Evolutionary conservation across 2,797 vertebrate species (phyloP).

Genomic region (Heliangelus exortis): DNA sequence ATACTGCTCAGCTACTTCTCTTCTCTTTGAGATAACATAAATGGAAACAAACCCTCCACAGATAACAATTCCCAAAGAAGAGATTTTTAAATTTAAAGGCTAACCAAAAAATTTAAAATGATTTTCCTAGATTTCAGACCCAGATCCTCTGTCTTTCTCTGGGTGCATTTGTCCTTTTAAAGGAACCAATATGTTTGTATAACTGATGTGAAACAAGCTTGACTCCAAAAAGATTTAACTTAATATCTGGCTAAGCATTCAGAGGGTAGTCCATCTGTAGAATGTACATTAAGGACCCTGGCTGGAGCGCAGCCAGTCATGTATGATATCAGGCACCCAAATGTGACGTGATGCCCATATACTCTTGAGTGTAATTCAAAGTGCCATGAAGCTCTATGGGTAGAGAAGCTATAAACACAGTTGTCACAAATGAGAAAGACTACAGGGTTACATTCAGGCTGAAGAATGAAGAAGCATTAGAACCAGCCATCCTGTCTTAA

Average conservation of each 20-base stretch:
- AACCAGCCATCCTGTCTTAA: slow-evolving; percentile 75
- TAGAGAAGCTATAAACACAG: slow-evolving; percentile 86
- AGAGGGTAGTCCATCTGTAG: slow-evolving; percentile 76
- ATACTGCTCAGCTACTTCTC: slow-evolving; percentile 5
- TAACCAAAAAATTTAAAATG: slow-evolving; percentile 60
- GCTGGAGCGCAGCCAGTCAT: slow-evolving; percentile 80
- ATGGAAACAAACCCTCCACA: slow-evolving; percentile 3
- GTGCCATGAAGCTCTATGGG: slow-evolving; percentile 86
- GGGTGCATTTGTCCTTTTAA: slow-evolving; percentile 81
- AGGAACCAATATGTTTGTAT: slow-evolving; percentile 85
- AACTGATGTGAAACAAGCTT: slow-evolving; percentile 85
- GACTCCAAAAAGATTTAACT: slow-evolving; percentile 87
- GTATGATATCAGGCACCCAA: slow-evolving; percentile 88
- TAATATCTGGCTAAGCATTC: slow-evolving; percentile 85
- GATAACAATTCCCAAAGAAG: slow-evolving; percentile 51
- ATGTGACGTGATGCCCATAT: slow-evolving; percentile 91
- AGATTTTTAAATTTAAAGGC: slow-evolving; percentile 57
- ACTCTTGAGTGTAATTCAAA: slow-evolving; percentile 91
- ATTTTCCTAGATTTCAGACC: slow-evolving; percentile 69
- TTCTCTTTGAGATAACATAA: slow-evolving; percentile 31
- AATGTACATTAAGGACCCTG: slow-evolving; percentile 81
- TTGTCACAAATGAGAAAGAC: slow-evolving; percentile 83
- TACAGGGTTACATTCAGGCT: slow-evolving; percentile 75
- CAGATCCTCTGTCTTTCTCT: slow-evolving; percentile 68
- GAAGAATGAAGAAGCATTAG: slow-evolving; percentile 65